phyloP scores from a whole-genome alignment of 2,888 invertebrate genomes.

The Xanthia icteritia region DNA sequence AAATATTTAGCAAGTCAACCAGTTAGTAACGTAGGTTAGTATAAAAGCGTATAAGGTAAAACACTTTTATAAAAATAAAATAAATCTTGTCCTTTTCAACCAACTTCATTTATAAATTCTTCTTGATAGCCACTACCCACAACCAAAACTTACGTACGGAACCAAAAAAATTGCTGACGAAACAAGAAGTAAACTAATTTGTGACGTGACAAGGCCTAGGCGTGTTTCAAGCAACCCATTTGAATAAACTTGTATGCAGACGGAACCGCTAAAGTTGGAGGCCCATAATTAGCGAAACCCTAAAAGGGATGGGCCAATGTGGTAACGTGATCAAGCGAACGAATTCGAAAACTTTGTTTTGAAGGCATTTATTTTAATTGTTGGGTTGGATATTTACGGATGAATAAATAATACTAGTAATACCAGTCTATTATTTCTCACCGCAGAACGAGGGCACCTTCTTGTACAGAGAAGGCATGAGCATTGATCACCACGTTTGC shows the following conservation, averaged over 20 bases:
- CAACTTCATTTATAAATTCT: not conserved
- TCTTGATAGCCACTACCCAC: not conserved
- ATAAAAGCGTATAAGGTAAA: not conserved
- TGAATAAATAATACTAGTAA: slow-evolving; percentile 6
- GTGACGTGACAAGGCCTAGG: slow-evolving; percentile 53
- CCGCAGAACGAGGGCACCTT: too few species aligned
- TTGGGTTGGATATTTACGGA: not conserved
- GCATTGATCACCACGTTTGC: not conserved
- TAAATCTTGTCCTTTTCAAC: not conserved
- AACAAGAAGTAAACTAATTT: slow-evolving; percentile 62
- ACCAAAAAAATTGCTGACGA: not conserved
- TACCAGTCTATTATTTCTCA: not conserved
- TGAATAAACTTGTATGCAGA: slow-evolving; percentile 61
- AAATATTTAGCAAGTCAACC: not conserved
- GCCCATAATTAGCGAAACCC: slow-evolving; percentile 41
- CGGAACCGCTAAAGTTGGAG: slow-evolving; percentile 51
- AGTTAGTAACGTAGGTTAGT: not conserved
- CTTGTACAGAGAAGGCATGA: not conserved
- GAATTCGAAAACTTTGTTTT: slow-evolving; percentile 48
- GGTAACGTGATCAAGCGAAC: slow-evolving; percentile 29
- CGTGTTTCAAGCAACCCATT: slow-evolving; percentile 56
- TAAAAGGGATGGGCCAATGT: slow-evolving; percentile 14
- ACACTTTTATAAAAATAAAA: too few species aligned
- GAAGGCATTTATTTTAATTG: slow-evolving; percentile 17
- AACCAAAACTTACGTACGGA: not conserved